phyloP scores from a whole-genome alignment of 2,797 vertebrate species.

The Cossypha niveicapilla region DNA sequence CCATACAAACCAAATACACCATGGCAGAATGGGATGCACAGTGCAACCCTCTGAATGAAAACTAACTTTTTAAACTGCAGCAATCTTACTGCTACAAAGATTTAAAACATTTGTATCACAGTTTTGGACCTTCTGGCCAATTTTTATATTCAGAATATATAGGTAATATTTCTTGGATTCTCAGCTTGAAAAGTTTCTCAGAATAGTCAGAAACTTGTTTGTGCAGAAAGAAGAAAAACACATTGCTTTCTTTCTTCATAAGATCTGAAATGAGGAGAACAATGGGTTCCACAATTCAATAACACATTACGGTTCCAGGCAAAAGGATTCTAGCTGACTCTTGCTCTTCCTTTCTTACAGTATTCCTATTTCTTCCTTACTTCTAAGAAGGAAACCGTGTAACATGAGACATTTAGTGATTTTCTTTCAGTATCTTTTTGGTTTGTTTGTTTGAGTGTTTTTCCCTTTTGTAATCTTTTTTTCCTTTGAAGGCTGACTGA shows the following conservation, averaged over 20 bases:
- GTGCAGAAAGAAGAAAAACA: not conserved
- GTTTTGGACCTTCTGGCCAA: not conserved
- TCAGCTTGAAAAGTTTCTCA: not conserved
- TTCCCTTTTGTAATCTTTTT: not conserved
- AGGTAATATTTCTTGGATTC: not conserved
- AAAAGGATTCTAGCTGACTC: not conserved
- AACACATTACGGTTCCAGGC: not conserved
- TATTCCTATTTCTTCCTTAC: not conserved
- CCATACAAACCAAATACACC: not conserved
- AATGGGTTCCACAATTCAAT: not conserved
- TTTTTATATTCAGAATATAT: not conserved
- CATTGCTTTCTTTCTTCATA: not conserved
- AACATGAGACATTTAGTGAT: not conserved
- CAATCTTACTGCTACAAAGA: not conserved
- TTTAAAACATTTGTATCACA: not conserved
- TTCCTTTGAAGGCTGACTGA: not conserved
- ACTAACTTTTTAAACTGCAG: not conserved
- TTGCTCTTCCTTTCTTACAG: not conserved
- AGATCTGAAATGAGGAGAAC: not conserved
- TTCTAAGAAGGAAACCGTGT: not conserved
- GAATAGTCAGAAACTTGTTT: not conserved
- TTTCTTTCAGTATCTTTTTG: not conserved
- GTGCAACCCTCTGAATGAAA: not conserved
- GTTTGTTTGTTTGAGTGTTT: not conserved
- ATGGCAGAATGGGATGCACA: not conserved